Conservation (phyloP, 1,140 invertebrate species). For the Drosophila baimaii region DNA sequence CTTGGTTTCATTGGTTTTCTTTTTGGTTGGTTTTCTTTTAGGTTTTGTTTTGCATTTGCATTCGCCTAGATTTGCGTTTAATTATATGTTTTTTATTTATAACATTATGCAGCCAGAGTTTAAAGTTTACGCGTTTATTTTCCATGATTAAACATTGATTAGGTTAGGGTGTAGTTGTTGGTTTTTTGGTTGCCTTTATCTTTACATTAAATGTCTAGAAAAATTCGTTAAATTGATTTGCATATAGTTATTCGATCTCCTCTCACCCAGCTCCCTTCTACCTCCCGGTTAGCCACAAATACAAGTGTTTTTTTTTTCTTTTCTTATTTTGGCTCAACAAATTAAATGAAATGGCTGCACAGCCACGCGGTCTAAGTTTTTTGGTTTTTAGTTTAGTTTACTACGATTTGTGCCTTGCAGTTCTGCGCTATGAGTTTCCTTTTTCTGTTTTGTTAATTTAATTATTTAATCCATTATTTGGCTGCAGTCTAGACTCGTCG, state of each 20-base stretch:
- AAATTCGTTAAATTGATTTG: conserved; percentile 83
- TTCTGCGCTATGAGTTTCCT: conserved; percentile 50
- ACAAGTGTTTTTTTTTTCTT: conserved; percentile 27
- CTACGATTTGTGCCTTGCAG: conserved; percentile 75
- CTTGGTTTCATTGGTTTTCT: conserved; percentile 31
- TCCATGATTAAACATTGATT: conserved; percentile 66
- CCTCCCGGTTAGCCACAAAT: conserved; percentile 61
- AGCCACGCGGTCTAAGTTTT: conserved; percentile 46
- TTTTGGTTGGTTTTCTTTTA: conserved; percentile 21
- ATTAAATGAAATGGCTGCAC: conserved; percentile 63
- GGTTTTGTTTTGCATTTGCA: conserved; percentile 36
- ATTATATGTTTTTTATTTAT: conserved; percentile 17
- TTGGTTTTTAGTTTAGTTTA: conserved; percentile 55
- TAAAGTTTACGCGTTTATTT: conserved; percentile 46
- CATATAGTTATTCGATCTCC: conserved; percentile 56
- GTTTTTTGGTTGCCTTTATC: conserved; percentile 45
- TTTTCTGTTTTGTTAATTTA: conserved; percentile 24
- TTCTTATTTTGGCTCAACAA: conserved; percentile 52
- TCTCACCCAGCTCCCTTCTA: neutral
- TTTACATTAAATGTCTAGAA: conserved; percentile 81
- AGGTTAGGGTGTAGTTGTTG: conserved; percentile 49
- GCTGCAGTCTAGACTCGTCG: conserved; percentile 76
- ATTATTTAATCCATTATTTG: conserved; percentile 61
- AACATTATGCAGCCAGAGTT: conserved; percentile 61
- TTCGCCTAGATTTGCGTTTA: conserved; percentile 66